phyloP scores from a whole-genome alignment of 2,888 invertebrate species.

The Apamea sordens region DNA sequence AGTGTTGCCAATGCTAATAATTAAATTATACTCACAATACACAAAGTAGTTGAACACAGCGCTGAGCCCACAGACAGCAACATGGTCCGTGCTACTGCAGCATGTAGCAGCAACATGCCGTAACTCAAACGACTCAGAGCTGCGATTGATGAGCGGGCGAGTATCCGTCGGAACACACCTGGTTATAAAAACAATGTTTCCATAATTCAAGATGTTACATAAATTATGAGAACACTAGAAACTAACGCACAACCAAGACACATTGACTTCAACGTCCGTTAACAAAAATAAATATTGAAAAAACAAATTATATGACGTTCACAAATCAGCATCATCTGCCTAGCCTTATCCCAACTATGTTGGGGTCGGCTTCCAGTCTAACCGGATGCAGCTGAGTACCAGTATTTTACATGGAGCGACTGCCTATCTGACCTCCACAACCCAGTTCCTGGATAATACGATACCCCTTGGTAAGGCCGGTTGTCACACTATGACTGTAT shows the following conservation, averaged over 20 bases:
- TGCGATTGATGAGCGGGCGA: conserved; percentile 84
- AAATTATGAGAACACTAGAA: neutral
- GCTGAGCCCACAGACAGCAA: conserved; percentile 85
- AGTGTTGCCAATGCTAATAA: neutral
- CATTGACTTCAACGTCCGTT: neutral
- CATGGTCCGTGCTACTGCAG: conserved; percentile 83
- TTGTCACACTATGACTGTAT: too few relatives aligned
- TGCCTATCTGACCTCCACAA: too few relatives aligned
- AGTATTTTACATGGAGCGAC: too few relatives aligned
- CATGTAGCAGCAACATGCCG: conserved; percentile 89
- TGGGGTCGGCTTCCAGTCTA: too few relatives aligned
- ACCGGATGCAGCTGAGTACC: too few relatives aligned
- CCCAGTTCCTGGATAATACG: too few relatives aligned
- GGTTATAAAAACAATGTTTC: conserved; percentile 23
- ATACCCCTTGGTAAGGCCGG: too few relatives aligned
- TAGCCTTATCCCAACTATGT: too few relatives aligned
- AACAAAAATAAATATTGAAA: neutral
- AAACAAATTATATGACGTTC: too few relatives aligned
- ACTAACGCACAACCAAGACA: neutral
- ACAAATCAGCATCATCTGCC: too few relatives aligned
- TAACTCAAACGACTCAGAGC: conserved; percentile 90
- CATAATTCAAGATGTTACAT: neutral
- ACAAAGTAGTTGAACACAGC: conserved; percentile 84
- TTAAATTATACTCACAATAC: conserved; percentile 82
- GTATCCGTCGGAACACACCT: conserved; percentile 83